Conservation (phyloP, 2,797 vertebrate species). For the Picus viridis region DNA sequence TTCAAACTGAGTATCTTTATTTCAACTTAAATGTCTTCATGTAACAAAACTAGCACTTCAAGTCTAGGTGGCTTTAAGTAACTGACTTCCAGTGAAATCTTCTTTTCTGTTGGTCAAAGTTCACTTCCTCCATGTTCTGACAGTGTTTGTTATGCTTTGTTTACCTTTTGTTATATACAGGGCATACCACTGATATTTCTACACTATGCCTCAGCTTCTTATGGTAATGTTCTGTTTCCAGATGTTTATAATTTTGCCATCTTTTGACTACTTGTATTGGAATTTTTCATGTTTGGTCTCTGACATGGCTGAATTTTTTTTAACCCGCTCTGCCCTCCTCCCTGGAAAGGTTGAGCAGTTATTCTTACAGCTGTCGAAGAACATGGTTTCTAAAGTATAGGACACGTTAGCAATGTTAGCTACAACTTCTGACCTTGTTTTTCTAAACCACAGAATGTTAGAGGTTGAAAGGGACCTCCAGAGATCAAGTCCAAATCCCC, state of each 20-base stretch:
- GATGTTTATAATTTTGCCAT: neutral
- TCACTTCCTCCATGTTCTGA: neutral
- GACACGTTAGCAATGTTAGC: neutral
- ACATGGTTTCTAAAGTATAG: neutral
- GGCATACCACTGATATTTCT: neutral
- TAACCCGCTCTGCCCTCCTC: neutral
- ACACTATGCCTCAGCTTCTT: neutral
- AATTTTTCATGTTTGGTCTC: neutral
- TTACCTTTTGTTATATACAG: neutral
- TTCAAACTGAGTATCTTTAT: neutral
- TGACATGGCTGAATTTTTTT: neutral
- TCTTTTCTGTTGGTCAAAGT: neutral
- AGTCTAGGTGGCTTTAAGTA: neutral
- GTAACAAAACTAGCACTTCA: neutral
- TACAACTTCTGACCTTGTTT: neutral
- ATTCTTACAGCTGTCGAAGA: neutral
- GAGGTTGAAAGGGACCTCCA: too few species aligned
- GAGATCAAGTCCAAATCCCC: too few species aligned
- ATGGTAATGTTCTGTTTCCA: neutral
- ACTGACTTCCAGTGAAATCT: neutral
- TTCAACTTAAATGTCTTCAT: neutral
- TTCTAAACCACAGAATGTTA: neutral
- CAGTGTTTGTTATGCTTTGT: neutral
- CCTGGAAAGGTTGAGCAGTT: neutral
- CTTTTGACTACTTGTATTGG: neutral